Base-by-base conservation (phyloP, 1,140 invertebrate genomes). In the Portunus trituberculatus region DNA sequence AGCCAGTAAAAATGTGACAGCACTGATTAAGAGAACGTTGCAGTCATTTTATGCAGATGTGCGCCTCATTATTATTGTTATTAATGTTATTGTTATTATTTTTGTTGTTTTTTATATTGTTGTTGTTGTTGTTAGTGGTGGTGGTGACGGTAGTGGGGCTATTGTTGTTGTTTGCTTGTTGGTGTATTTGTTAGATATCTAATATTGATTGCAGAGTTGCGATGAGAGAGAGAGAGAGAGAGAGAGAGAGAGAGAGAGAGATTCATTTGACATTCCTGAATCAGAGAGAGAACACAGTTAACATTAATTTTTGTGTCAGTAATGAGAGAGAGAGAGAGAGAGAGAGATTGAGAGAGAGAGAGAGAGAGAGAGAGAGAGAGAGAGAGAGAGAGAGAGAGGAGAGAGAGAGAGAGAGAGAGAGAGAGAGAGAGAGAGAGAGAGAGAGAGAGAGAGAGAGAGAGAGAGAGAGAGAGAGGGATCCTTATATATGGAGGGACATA, bases 321-420 rank as follows among this genome's bases (percentile, higher is more conserved):
- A 20, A 20, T 20, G 67, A 76, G 67, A 76, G 67, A 76, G 67
- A 76, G 67, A 76, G 67, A 76, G 67, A 76, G 67, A 76, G 67
- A 76, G 67, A 76, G 67, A 76, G 67, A 76, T 1, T 3, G 25
- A n/a, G 25, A n/a, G 25, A 76, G 67, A 76, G 67, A 76, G 67
- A 76, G 67, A 76, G 67, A 76, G 67, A 76, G 67, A 76, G 67
- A 76, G 67, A 76, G 67, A 76, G 67, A 76, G 67, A 76, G 67
- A 76, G 67, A 76, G 67, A 76, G 67, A 76, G 67, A 76, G 67
- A 76, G 67, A 76, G 25, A n/a, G 25, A n/a, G 25, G 25, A 76
- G 67, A 76, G 67, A 76, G 67, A 76, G 67, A 76, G 67, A 76
- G 67, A 76, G 67, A 76, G 67, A 76, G 67, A 76, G 67, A 76